phyloP scores from a whole-genome alignment of 2,888 invertebrate species.

The Lordiphosa fenestrarum region DNA sequence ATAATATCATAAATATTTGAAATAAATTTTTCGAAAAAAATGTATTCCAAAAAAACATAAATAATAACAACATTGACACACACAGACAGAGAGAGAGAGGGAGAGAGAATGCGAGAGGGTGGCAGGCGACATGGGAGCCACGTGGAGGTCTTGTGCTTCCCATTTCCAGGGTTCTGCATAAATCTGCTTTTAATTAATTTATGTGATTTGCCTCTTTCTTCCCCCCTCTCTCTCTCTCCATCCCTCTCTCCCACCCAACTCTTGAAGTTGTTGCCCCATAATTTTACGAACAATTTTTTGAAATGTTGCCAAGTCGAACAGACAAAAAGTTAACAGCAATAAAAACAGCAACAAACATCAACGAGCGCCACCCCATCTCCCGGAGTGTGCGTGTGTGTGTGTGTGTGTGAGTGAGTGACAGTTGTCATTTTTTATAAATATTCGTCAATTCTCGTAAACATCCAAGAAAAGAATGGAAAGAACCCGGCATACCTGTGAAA shows the following conservation, averaged over 20 bases:
- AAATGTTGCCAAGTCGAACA: slow-evolving; percentile 70
- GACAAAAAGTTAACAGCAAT: slow-evolving; percentile 23
- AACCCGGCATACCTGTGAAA: slow-evolving; percentile 15
- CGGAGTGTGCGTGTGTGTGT: slow-evolving; percentile 15
- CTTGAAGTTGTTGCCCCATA: slow-evolving; percentile 63
- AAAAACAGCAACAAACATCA: slow-evolving; percentile 21
- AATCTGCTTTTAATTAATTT: slow-evolving; percentile 59
- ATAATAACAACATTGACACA: slow-evolving; percentile 37
- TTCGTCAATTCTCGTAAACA: slow-evolving; percentile 24
- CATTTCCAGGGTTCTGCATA: slow-evolving; percentile 27
- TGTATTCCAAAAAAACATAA: slow-evolving; percentile 59
- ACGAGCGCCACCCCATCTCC: slow-evolving; percentile 45
- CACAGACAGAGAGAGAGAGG: neutral
- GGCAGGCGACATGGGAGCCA: neutral
- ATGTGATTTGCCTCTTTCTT: slow-evolving; percentile 31
- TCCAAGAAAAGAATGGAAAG: slow-evolving; percentile 6
- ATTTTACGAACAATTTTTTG: slow-evolving; percentile 63
- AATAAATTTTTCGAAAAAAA: slow-evolving; percentile 38
- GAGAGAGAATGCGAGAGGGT: neutral
- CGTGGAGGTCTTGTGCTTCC: slow-evolving; percentile 1
- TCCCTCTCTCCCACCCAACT: neutral
- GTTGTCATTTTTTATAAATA: slow-evolving; percentile 69
- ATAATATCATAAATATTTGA: slow-evolving; percentile 54
- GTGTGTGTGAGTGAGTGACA: slow-evolving; percentile 32
- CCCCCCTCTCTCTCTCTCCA: slow-evolving; percentile 8